A percentile compares a stretch with the other conserved stretches of the same genome.
phyloP scores from a whole-genome alignment of 2,113 vertebrate genomes.

The Esox niger region DNA sequence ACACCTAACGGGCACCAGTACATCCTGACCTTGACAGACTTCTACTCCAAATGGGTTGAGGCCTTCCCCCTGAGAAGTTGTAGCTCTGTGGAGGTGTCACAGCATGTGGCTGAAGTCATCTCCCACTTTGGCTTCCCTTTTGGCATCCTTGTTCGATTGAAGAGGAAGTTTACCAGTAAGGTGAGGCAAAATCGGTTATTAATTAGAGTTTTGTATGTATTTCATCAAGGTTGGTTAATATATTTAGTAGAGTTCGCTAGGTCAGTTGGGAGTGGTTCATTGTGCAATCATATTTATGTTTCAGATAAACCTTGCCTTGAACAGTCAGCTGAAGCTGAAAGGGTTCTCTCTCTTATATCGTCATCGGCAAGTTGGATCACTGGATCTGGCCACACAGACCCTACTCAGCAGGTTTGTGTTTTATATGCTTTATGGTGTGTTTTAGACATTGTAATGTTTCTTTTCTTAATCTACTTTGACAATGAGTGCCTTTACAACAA shows the following conservation, averaged over 20 bases:
- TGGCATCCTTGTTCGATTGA: constrained; percentile 62
- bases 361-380: constrained; percentile 58
- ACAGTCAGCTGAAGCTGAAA: constrained; percentile 47
- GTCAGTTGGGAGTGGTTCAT: too few species aligned
- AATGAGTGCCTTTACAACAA: background rate
- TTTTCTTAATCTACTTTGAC: background rate
- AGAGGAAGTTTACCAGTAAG: constrained; percentile 19
- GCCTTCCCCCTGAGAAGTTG: constrained; percentile 54
- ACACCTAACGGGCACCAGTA: constrained; percentile 58
- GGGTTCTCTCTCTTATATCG: constrained; percentile 41
- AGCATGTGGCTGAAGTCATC: constrained; percentile 51
- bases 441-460: background rate
- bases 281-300: background rate
- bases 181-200: constrained; percentile 5
- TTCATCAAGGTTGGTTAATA: too few species aligned
- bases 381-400: constrained; percentile 56
- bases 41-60: constrained; percentile 68
- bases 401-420: constrained; percentile 60
- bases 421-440: background rate
- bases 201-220: background rate
- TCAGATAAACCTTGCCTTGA: constrained; percentile 64
- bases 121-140: constrained; percentile 64
- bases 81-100: constrained; percentile 43
- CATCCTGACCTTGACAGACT: constrained; percentile 60
- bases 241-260: too few species aligned